Conservation (phyloP, 2,888 invertebrate species). For the Limnephilus lunatus region DNA sequence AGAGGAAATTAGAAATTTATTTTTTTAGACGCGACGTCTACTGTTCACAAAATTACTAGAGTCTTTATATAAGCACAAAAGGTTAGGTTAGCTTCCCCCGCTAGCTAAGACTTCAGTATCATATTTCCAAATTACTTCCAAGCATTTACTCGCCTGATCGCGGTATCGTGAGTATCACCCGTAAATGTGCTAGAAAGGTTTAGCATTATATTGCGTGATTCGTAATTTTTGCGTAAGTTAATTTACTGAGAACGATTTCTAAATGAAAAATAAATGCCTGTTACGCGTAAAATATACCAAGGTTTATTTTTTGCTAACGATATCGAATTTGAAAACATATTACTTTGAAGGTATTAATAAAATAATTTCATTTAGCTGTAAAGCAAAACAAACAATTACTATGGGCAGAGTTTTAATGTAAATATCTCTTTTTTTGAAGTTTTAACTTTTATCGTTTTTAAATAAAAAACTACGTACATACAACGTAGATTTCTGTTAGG, state of each 20-base stretch:
- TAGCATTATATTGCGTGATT: slow-evolving; percentile 32
- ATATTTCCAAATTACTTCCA: slow-evolving; percentile 39
- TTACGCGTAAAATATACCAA: neutral
- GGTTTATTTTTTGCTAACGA: slow-evolving; percentile 14
- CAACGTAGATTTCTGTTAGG: neutral
- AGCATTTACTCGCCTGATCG: slow-evolving; percentile 6
- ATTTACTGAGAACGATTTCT: slow-evolving; percentile 42
- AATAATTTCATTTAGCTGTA: neutral
- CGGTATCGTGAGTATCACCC: slow-evolving; percentile 28
- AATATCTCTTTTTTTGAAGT: neutral
- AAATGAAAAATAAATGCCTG: slow-evolving; percentile 40
- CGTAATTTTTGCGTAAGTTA: slow-evolving; percentile 37
- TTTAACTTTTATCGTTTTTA: neutral
- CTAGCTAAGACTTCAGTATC: neutral
- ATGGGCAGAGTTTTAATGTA: neutral
- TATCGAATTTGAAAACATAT: neutral
- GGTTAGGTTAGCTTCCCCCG: too few relatives aligned
- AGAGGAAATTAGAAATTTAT: too few relatives aligned
- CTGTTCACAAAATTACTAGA: too few relatives aligned
- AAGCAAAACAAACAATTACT: neutral
- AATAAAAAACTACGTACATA: neutral
- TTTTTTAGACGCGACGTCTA: too few relatives aligned
- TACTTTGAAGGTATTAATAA: neutral
- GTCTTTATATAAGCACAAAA: too few relatives aligned
- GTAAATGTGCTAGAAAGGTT: slow-evolving; percentile 29